Percentiles rank a stretch among this genome's conserved stretches.
Conservation (phyloP, 2,888 invertebrate genomes). For the Chesias legatella region DNA sequence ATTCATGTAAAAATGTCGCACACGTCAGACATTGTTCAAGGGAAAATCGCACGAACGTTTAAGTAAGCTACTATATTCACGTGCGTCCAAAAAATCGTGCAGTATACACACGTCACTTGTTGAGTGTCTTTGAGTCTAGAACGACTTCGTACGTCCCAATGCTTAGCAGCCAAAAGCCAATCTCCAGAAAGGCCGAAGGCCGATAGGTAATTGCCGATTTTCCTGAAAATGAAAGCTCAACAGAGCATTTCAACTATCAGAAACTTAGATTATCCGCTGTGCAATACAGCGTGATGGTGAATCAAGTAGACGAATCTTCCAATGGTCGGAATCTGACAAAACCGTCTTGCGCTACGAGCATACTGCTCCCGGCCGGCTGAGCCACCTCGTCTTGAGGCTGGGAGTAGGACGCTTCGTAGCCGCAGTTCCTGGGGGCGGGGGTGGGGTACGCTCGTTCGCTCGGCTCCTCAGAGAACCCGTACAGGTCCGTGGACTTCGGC, state of each 20-base stretch:
- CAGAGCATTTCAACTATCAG: slow-evolving; percentile 40
- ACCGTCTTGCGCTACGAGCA: slow-evolving; percentile 95
- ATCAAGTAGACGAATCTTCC: slow-evolving; percentile 79
- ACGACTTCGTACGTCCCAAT: slow-evolving; percentile 1
- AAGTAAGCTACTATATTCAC: slow-evolving; percentile 3
- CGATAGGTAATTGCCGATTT: slow-evolving; percentile 7
- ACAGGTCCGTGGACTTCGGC: slow-evolving; percentile 81
- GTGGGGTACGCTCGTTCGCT: slow-evolving; percentile 70
- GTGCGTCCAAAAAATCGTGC: not conserved
- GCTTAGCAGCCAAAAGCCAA: slow-evolving; percentile 20
- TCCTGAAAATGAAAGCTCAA: slow-evolving; percentile 9
- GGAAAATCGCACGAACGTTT: slow-evolving; percentile 1
- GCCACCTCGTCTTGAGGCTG: slow-evolving; percentile 77
- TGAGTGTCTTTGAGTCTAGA: not conserved
- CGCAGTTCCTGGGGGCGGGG: slow-evolving; percentile 71
- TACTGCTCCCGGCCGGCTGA: slow-evolving; percentile 82
- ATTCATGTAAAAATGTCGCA: slow-evolving; percentile 18
- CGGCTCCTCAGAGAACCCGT: slow-evolving; percentile 77
- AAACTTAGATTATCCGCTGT: slow-evolving; percentile 66
- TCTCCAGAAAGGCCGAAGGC: slow-evolving; percentile 18
- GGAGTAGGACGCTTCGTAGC: slow-evolving; percentile 77
- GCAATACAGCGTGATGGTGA: slow-evolving; percentile 59
- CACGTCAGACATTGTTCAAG: slow-evolving; percentile 3
- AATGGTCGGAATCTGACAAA: slow-evolving; percentile 91
- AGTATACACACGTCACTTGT: not conserved